phyloP scores from a whole-genome alignment of 2,113 vertebrate species.

The Tylochromis polylepis region DNA sequence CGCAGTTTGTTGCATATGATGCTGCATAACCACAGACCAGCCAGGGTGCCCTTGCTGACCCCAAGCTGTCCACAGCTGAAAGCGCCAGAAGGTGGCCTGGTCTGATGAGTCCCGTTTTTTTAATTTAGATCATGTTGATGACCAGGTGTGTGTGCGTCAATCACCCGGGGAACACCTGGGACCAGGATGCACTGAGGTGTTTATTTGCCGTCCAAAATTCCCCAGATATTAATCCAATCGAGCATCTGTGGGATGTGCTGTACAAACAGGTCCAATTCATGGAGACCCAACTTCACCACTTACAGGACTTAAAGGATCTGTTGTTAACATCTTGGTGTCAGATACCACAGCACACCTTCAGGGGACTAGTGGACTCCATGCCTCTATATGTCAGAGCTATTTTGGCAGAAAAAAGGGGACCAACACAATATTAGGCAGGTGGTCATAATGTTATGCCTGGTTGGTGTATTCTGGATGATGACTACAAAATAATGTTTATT shows the following conservation, averaged over 20 bases:
- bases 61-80: not conserved
- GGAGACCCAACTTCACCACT: not conserved
- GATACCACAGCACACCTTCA: not conserved
- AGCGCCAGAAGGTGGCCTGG: rapidly evolving
- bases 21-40: not conserved
- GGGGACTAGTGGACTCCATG: not conserved
- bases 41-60: not conserved
- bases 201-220: not conserved
- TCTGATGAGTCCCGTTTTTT: not conserved
- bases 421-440: not conserved
- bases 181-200: not conserved
- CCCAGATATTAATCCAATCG: not conserved
- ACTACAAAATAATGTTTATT: not conserved
- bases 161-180: not conserved
- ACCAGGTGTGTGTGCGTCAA: not conserved
- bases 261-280: not conserved
- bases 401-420: not conserved
- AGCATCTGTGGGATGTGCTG: not conserved
- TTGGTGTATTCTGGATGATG: not conserved
- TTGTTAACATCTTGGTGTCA: not conserved
- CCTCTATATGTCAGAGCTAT: not conserved
- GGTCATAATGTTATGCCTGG: not conserved
- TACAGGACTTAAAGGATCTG: not conserved
- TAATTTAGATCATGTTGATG: not conserved
- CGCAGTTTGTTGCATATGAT: not conserved